phyloP scores from a whole-genome alignment of 2,888 invertebrate species.

The Agriopis aurantiaria region DNA sequence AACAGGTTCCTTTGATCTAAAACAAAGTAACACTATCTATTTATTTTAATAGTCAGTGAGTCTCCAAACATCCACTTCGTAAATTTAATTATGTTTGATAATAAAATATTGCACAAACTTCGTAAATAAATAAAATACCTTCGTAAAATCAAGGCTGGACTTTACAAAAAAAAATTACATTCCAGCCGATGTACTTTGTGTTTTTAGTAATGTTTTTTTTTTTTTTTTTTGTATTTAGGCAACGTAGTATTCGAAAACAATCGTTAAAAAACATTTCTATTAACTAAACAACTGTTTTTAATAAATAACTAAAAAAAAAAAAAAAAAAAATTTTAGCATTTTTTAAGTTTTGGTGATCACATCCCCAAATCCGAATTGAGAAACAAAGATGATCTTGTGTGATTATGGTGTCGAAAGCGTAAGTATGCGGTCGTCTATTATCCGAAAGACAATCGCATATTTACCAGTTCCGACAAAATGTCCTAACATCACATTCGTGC shows the following conservation, averaged over 20 bases:
- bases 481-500: slow-evolving; percentile 69
- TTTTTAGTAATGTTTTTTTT: too few species aligned
- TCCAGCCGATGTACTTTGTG: too few species aligned
- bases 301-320: too few species aligned
- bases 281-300: too few species aligned
- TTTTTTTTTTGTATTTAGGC: too few species aligned
- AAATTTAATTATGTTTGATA: slow-evolving; percentile 10
- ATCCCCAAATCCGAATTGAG: neutral
- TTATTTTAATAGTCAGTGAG: slow-evolving; percentile 19
- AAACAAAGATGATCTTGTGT: neutral
- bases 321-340: too few species aligned
- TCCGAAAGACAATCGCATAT: slow-evolving; percentile 40
- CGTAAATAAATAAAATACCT: too few species aligned
- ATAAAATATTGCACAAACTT: neutral
- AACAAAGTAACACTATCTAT: slow-evolving; percentile 31
- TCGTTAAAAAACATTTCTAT: too few species aligned
- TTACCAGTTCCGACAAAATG: slow-evolving; percentile 42
- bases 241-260: too few species aligned
- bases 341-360: too few species aligned
- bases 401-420: neutral
- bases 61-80: neutral
- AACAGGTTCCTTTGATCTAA: slow-evolving; percentile 2
- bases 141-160: too few species aligned
- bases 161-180: too few species aligned
- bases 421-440: slow-evolving; percentile 19